Percentiles rank a stretch among this genome's conserved stretches.
These are phyloP conservation scores for Cyrtonyx montezumae DNA, from an alignment of 2,113 vertebrate species.

Conservation along the genomic window DNA sequence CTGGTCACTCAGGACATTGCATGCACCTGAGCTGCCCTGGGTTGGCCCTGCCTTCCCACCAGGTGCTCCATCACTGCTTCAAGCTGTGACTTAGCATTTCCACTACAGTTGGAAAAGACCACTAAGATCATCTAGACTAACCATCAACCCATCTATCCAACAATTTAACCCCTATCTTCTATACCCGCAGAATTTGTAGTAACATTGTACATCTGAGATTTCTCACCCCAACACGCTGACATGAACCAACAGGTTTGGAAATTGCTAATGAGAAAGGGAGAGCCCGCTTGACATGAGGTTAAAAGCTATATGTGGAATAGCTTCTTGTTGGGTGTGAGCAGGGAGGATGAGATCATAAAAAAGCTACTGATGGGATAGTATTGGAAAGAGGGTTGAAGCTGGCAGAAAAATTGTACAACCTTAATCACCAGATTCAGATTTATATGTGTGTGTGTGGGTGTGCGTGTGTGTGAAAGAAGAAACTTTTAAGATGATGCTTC, in stretches of 20 bases:
- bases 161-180: neutral
- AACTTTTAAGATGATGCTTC: neutral
- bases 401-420: neutral
- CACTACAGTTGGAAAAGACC: too few relatives aligned
- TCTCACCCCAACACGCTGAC: neutral
- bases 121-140: too few relatives aligned
- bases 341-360: too few relatives aligned
- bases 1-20: too few relatives aligned
- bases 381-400: neutral
- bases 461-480: too few relatives aligned
- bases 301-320: neutral
- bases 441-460: neutral
- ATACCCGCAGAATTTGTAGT: accelerated
- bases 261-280: neutral
- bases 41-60: too few relatives aligned
- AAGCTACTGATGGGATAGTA: neutral
- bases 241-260: neutral
- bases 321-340: too few relatives aligned
- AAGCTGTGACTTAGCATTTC: too few relatives aligned
- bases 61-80: too few relatives aligned
- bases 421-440: neutral
- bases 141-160: too few relatives aligned
- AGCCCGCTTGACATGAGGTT: neutral
- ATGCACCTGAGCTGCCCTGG: too few relatives aligned
- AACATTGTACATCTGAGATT: neutral